Evolutionary conservation across 2,888 invertebrate genomes (phyloP), one percentile per base, ranked within the genome.

Genomic region (Girardia tigrina): DNA sequence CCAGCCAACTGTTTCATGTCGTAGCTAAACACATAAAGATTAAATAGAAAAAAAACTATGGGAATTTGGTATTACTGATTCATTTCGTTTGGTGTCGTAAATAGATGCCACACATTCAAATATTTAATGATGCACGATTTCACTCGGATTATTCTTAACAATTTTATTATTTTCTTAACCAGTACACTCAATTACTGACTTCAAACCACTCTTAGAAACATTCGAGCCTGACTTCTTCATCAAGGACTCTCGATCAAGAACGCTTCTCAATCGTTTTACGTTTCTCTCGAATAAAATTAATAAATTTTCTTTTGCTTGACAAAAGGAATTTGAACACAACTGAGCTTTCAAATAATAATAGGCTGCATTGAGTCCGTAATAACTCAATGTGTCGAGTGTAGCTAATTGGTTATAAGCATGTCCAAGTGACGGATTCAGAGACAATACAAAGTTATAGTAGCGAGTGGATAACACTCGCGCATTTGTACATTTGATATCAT

Each of bases 341-440:
- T 36, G 36, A 36, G 36, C 36, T 36, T 36, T 36, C 16, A 94
- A 88, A 82, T 94, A 94, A 84, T 91, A 90, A 83, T 91, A 92
- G 23, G 90, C 90, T 0, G 93, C 91, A 84, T 93, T 91, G 77
- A 93, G 86, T 80, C 90, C 90, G 82, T 89, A 89, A 84, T 91
- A 91, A 79, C 80, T 77, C 0, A 80, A 80, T 23, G 90, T 89
- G 77, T 89, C 89, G 74, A 95, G 85, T 23, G 92, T 94, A 0
- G 93, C 94, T 79, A 95, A 86, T 85, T 94, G 94, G 85, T 95
- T 94, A 82, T 91, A 90, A 0, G 94, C 92, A 90, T 92, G 91
- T 71, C 94, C 94, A 81, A 77, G 88, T 14, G 70, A 70, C 36
- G 84, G 84, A 75, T 81, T 80, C 1, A 84, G 79, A 72, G 81